Evolutionary conservation across 2,113 vertebrate species (phyloP).

Genomic region (Sialia sialis): DNA sequence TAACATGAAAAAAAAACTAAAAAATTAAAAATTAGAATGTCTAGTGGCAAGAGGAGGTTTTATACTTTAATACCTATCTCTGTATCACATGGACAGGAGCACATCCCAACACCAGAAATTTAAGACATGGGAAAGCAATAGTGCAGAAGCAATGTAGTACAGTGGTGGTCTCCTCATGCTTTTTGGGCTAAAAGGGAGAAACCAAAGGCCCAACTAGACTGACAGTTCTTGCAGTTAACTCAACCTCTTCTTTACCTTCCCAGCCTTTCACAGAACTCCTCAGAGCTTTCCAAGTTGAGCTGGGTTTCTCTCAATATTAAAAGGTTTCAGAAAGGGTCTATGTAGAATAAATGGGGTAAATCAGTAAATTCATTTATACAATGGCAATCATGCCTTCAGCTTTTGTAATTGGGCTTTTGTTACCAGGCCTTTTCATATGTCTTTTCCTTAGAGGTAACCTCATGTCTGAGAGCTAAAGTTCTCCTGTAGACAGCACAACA

Average conservation of each 20-base stretch:
- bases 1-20: not conserved
- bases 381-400: not conserved
- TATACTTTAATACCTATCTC: not conserved
- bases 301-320: not conserved
- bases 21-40: not conserved
- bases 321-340: not conserved
- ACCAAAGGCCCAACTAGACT: not conserved
- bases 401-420: conserved; percentile 29
- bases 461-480: not conserved
- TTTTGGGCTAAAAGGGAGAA: not conserved
- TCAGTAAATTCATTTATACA: conserved; percentile 4
- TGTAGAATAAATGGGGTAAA: not conserved
- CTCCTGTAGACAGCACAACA: not conserved
- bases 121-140: not conserved
- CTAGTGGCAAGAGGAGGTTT: not conserved
- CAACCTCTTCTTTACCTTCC: not conserved
- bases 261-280: not conserved
- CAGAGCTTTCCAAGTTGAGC: not conserved
- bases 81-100: not conserved
- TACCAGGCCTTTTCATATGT: conserved; percentile 2
- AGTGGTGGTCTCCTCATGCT: not conserved
- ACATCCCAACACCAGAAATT: not conserved
- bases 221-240: not conserved
- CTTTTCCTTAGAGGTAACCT: conserved; percentile 15
- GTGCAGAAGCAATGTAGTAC: not conserved